phyloP scores from a whole-genome alignment of 2,888 invertebrate genomes.

The Cheiracanthium punctorium region DNA sequence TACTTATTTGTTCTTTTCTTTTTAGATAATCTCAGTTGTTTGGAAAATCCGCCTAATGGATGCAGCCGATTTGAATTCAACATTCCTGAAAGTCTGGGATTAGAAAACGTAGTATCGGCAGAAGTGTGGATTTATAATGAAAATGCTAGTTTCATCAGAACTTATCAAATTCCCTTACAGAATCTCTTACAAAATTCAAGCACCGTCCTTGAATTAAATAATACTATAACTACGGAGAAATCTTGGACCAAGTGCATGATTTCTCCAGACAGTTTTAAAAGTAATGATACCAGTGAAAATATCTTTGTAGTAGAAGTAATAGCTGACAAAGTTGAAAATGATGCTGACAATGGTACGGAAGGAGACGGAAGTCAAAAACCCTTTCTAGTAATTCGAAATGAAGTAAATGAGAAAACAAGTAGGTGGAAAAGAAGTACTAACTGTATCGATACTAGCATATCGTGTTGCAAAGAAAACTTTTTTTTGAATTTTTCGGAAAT shows the following conservation, averaged over 20 bases:
- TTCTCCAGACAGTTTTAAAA: neutral
- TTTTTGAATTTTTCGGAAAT: neutral
- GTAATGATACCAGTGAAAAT: neutral
- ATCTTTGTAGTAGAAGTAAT: neutral
- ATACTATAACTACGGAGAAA: neutral
- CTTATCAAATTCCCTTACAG: neutral
- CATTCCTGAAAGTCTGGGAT: neutral
- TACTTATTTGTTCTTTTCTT: neutral
- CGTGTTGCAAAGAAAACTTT: slow-evolving; percentile 10
- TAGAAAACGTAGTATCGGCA: neutral
- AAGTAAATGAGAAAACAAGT: neutral
- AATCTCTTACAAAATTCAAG: neutral
- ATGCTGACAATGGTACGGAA: neutral
- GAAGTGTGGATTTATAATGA: neutral
- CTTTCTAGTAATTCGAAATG: neutral
- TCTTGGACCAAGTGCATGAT: neutral
- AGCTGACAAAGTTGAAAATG: neutral
- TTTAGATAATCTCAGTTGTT: neutral
- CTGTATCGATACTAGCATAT: neutral
- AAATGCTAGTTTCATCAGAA: neutral
- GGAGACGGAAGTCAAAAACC: neutral
- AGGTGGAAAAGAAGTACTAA: neutral
- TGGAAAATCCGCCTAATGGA: neutral
- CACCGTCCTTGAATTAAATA: neutral
- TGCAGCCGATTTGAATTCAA: neutral